A percentile compares a stretch with the other conserved stretches of the same genome.
Conservation (phyloP, 2,888 invertebrate genomes). For the Margaritifera margaritifera region DNA sequence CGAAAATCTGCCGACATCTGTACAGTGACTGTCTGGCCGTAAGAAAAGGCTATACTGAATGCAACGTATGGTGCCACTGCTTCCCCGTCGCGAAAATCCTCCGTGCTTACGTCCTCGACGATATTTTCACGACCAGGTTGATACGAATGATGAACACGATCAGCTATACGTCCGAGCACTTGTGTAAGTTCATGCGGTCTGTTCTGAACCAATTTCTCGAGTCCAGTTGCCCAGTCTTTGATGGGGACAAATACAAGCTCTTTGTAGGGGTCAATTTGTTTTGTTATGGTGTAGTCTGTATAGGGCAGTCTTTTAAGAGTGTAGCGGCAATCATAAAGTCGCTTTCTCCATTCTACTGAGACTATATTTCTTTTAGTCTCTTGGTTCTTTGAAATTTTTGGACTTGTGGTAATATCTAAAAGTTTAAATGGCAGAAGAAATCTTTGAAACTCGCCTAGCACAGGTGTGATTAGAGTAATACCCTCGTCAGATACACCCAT, state of each 20-base stretch:
- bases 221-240: not conserved
- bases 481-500: conserved; percentile 24
- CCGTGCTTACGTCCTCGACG: conserved; percentile 7
- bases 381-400: conserved; percentile 11
- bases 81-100: not conserved
- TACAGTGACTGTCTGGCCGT: conserved; percentile 27
- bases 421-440: conserved; percentile 27
- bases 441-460: conserved; percentile 13
- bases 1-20: conserved; percentile 26
- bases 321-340: conserved; percentile 6
- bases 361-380: conserved; percentile 1
- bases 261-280: not conserved
- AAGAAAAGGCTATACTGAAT: conserved; percentile 11
- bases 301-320: conserved; percentile 6
- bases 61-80: not conserved
- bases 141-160: no score
- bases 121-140: no score
- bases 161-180: not conserved
- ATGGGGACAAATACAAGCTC: not conserved
- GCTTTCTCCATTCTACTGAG: conserved; percentile 6
- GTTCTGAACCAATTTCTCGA: not conserved
- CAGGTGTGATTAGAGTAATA: conserved; percentile 22
- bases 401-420: conserved; percentile 14
- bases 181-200: not conserved
- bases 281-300: conserved; percentile 3